Conservation (phyloP, 2,113 vertebrate species). For the Pseudorectes ferrugineus region DNA sequence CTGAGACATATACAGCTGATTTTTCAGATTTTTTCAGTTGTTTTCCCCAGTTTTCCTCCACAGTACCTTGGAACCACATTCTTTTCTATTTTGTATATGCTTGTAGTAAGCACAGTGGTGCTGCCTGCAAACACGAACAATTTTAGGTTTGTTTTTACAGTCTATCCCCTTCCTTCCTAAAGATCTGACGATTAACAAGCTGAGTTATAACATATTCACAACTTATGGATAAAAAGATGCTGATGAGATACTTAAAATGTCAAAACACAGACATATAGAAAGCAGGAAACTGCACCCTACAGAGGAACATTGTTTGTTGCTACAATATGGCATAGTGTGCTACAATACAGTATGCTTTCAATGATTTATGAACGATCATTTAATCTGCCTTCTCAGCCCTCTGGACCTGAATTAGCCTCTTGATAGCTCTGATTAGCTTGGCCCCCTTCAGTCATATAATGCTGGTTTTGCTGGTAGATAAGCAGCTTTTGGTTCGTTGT, state of each 20-base stretch:
- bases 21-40: not conserved
- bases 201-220: not conserved
- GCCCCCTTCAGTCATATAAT: conserved; percentile 7
- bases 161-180: conserved; percentile 36
- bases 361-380: not conserved
- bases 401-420: conserved; percentile 34
- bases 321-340: not conserved
- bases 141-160: conserved; percentile 24
- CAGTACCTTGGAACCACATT: not conserved
- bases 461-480: conserved; percentile 46
- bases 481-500: conserved; percentile 69
- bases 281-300: conserved; percentile 38
- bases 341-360: not conserved
- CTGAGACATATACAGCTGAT: not conserved
- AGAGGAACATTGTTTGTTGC: conserved; percentile 3
- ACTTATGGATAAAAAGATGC: not conserved
- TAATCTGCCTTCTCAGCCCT: conserved; percentile 39
- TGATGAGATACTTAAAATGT: conserved; percentile 37
- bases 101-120: not conserved
- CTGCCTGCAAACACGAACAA: not conserved
- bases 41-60: not conserved
- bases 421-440: conserved; percentile 45
- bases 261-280: conserved; percentile 6
- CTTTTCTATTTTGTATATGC: not conserved
- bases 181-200: not conserved